Percentiles rank a stretch among this genome's conserved stretches.
phyloP scores from a whole-genome alignment of 23 tunicate genomes.

The Pegea sp. region DNA sequence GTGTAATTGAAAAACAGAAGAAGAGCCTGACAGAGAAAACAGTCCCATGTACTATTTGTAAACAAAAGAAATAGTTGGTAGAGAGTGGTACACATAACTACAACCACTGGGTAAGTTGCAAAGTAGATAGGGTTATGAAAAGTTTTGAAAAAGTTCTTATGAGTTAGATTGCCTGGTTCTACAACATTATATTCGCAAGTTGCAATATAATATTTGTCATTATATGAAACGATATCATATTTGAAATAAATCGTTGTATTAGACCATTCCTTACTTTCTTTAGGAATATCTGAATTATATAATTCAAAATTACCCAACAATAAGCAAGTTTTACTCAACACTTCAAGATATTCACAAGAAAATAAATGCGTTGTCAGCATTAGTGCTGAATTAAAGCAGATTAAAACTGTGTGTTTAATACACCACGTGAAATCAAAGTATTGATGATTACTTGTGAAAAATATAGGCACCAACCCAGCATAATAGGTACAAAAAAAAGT shows the following conservation, averaged over 20 bases:
- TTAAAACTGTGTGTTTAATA: conserved; percentile 27
- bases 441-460: conserved; percentile 45
- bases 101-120: no score
- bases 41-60: conserved; percentile 64
- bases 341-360: conserved; percentile 31
- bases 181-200: conserved; percentile 45
- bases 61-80: no score
- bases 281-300: neutral
- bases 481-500: conserved; percentile 50
- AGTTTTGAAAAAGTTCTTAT: conserved; percentile 14
- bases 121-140: no score
- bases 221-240: conserved; percentile 9
- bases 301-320: conserved; percentile 21
- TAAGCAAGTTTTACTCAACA: conserved; percentile 31
- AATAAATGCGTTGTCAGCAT: conserved; percentile 29
- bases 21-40: conserved; percentile 39
- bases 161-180: conserved; percentile 25
- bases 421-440: conserved; percentile 60
- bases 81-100: no score
- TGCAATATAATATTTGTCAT: conserved; percentile 15
- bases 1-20: conserved; percentile 62
- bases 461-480: conserved; percentile 65
- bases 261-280: conserved; percentile 17
- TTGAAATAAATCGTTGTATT: conserved; percentile 7
- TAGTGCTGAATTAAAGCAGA: conserved; percentile 26